phyloP scores from a whole-genome alignment of 2,113 vertebrate species.

The Esox niger region DNA sequence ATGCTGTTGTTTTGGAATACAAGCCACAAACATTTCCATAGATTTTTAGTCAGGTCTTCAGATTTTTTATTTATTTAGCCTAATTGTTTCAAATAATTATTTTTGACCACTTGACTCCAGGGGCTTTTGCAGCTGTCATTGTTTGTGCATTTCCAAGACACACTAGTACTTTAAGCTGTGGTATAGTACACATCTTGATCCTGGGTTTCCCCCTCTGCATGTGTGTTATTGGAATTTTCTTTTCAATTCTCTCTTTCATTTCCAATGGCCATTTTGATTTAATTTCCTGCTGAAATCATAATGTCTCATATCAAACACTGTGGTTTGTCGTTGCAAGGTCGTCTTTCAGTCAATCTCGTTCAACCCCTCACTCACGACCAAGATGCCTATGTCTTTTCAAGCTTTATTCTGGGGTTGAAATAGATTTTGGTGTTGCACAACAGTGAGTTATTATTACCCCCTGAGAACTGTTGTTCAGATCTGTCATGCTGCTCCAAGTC shows the following conservation, averaged over 20 bases:
- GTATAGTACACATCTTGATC: not conserved
- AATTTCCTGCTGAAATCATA: not conserved
- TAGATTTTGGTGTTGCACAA: not conserved
- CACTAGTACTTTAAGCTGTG: not conserved
- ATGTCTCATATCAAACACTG: not conserved
- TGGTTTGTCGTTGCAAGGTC: not conserved
- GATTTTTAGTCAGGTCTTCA: no score
- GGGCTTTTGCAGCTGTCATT: not conserved
- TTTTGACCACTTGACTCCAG: not conserved
- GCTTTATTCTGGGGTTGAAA: not conserved
- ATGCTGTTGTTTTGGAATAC: no score
- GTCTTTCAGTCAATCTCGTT: slow-evolving; percentile 1
- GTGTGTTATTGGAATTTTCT: not conserved
- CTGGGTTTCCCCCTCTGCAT: not conserved
- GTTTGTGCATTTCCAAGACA: not conserved
- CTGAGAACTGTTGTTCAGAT: slow-evolving; percentile 4
- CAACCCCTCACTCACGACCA: slow-evolving; percentile 5
- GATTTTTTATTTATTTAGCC: no score
- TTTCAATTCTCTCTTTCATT: not conserved
- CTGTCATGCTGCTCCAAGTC: not conserved
- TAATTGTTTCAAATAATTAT: no score
- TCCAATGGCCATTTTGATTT: not conserved
- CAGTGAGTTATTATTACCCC: slow-evolving; percentile 5
- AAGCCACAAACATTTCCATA: no score
- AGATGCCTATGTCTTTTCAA: not conserved